A percentile compares a stretch with the other conserved stretches of the same genome.
These are phyloP conservation scores for Hetaerina americana DNA, from an alignment of 1,140 invertebrate genomes.

Conservation along the genomic window DNA sequence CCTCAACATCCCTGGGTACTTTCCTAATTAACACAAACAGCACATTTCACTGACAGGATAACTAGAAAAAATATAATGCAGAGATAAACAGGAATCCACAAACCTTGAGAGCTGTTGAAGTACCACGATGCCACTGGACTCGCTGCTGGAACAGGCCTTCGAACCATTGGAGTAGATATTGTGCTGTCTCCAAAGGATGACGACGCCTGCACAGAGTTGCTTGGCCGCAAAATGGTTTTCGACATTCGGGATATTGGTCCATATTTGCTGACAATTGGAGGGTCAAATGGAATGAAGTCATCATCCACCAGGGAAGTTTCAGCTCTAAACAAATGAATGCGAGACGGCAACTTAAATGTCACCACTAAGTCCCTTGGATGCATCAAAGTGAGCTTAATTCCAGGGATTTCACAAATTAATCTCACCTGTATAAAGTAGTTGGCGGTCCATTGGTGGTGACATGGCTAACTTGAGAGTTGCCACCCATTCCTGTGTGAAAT, in stretches of 20 bases:
- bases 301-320: conserved; percentile 53
- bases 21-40: too few species aligned
- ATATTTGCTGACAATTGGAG: conserved; percentile 56
- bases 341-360: too few species aligned
- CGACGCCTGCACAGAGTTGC: conserved; percentile 17
- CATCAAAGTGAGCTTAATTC: too few species aligned
- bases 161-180: conserved; percentile 26
- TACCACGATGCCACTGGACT: conserved; percentile 40
- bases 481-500: conserved; percentile 12
- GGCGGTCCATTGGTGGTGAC: conserved; percentile 13
- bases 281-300: conserved; percentile 60
- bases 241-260: conserved; percentile 64
- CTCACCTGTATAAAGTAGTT: conserved; percentile 15
- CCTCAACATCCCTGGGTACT: too few species aligned
- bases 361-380: neutral
- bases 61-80: too few species aligned
- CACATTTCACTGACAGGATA: too few species aligned
- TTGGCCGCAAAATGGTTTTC: conserved; percentile 29
- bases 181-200: conserved; percentile 28
- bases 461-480: conserved; percentile 17
- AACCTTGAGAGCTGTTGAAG: conserved; percentile 30
- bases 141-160: conserved; percentile 35
- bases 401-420: too few species aligned
- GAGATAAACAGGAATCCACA: too few species aligned
- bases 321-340: conserved; percentile 34